These are phyloP conservation scores for Yponomeuta cagnagella DNA, from an alignment of 2,888 invertebrate genomes.

Conservation along the genomic window DNA sequence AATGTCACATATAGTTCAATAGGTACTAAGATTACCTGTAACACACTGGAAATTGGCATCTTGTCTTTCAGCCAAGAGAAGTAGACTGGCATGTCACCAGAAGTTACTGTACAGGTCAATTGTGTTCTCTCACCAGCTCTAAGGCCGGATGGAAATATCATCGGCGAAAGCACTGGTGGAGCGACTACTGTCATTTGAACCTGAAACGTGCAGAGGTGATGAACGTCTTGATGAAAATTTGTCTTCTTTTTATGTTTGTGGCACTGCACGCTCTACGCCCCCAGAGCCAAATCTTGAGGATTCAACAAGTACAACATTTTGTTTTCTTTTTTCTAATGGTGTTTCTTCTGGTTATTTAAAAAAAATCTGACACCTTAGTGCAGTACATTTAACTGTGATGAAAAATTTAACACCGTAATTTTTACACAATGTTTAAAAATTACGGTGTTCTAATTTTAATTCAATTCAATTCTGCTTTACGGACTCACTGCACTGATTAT, in stretches of 20 bases:
- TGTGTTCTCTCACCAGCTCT: conserved; percentile 87
- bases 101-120: conserved; percentile 88
- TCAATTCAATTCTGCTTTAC: no score
- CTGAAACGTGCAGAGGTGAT: conserved; percentile 28
- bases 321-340: no score
- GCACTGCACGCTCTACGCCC: no score
- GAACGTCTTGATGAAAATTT: conserved; percentile 9
- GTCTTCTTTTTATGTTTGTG: not conserved
- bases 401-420: no score
- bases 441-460: no score
- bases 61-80: conserved; percentile 80
- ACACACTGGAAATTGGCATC: conserved; percentile 77
- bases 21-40: conserved; percentile 66
- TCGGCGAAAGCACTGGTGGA: conserved; percentile 90
- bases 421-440: no score
- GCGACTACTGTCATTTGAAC: conserved; percentile 66
- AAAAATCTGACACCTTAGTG: no score
- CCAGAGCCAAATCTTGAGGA: no score
- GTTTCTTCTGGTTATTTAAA: no score
- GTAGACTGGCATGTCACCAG: conserved; percentile 80
- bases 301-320: no score
- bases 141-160: conserved; percentile 87
- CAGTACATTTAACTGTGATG: no score
- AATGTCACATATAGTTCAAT: not conserved
- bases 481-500: no score